Conservation (phyloP, 1,140 invertebrate species). For the Colletes latitarsis region DNA sequence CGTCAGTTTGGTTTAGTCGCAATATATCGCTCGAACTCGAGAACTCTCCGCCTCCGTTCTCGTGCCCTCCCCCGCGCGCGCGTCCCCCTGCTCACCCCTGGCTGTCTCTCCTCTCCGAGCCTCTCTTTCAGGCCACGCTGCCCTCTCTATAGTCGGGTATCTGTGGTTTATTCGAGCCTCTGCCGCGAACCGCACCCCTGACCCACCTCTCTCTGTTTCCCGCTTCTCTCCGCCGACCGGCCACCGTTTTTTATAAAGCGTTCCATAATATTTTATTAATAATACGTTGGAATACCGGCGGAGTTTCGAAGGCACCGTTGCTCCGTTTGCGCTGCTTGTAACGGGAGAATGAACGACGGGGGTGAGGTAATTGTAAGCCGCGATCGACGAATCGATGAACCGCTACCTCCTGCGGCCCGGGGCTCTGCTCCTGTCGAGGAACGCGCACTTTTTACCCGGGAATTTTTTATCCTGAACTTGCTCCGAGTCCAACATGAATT, state of each 20-base stretch:
- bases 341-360: slow-evolving; percentile 1
- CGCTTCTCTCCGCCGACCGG: slow-evolving; percentile 1
- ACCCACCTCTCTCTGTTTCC: background rate
- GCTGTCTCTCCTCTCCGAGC: slow-evolving; percentile 1
- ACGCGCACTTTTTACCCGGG: slow-evolving; percentile 37
- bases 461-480: slow-evolving; percentile 47
- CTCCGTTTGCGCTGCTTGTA: slow-evolving; percentile 18
- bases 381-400: slow-evolving; percentile 40
- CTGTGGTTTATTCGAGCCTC: slow-evolving; percentile 72
- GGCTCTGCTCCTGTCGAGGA: background rate
- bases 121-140: slow-evolving; percentile 36
- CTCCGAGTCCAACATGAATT: background rate
- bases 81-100: background rate
- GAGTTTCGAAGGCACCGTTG: slow-evolving; percentile 60
- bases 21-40: slow-evolving; percentile 63
- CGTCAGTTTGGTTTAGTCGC: slow-evolving; percentile 75
- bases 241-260: slow-evolving; percentile 64
- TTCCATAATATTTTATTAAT: slow-evolving; percentile 72
- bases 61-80: slow-evolving; percentile 9
- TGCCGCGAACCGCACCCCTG: slow-evolving; percentile 55
- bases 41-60: slow-evolving; percentile 49
- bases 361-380: slow-evolving; percentile 29
- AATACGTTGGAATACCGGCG: slow-evolving; percentile 62
- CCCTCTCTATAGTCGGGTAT: slow-evolving; percentile 63
- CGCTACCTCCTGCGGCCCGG: background rate